Conservation (phyloP, 2,888 invertebrate genomes). For the Nebria salina region DNA sequence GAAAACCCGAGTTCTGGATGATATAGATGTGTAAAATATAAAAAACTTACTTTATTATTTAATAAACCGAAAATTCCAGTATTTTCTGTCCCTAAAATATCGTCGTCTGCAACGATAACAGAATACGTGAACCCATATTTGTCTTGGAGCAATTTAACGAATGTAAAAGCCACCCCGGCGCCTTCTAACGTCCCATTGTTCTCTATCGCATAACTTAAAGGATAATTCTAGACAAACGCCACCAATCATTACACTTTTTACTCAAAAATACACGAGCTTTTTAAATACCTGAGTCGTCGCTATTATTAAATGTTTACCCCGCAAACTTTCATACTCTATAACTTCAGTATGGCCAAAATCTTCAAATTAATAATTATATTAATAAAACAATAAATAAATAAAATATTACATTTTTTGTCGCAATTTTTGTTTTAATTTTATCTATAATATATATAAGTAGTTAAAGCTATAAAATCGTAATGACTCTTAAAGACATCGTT, state of each 20-base stretch:
- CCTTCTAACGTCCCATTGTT: conserved; percentile 70
- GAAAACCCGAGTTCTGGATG: no score
- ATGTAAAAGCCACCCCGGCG: conserved; percentile 76
- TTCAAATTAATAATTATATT: not conserved
- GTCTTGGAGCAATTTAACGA: conserved; percentile 74
- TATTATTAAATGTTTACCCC: conserved; percentile 51
- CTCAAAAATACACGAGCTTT: not conserved
- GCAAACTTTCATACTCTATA: conserved; percentile 40
- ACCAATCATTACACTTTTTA: conserved; percentile 15
- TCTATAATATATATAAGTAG: no score
- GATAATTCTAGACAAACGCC: conserved; percentile 67
- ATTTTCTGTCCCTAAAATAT: conserved; percentile 68
- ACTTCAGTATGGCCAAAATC: not conserved
- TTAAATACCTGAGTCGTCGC: conserved; percentile 49
- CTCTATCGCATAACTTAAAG: conserved; percentile 67
- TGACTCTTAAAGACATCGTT: no score
- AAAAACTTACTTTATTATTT: conserved; percentile 65
- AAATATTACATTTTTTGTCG: no score
- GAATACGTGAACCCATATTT: conserved; percentile 80
- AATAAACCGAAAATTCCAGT: conserved; percentile 74
- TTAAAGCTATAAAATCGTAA: no score
- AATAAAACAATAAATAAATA: not conserved
- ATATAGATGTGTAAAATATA: no score
- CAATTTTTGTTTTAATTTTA: no score
- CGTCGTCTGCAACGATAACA: conserved; percentile 70